Evolutionary conservation across 2,113 vertebrate genomes (phyloP), one percentile per base, ranked within the genome.

Genomic region (Sapajus apella): DNA sequence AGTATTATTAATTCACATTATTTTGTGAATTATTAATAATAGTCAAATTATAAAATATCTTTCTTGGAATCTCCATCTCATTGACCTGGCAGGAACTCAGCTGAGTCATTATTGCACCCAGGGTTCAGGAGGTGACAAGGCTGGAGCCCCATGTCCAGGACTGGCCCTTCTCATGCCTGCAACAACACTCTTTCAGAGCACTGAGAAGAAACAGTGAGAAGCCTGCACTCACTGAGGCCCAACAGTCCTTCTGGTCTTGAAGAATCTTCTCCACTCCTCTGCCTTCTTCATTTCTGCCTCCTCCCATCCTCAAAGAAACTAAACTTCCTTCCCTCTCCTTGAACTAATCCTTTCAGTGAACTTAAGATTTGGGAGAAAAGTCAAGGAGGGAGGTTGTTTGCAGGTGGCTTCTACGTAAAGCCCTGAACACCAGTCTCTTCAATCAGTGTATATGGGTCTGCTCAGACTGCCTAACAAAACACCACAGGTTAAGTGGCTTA

Each of bases 41-140:
- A 72, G 25, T 35, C 40, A 61, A 35, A 68, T 79, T 10, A 32
- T 55, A 89, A 66, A 40, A 84, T 5, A 37, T 7, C 25, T 72
- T n/a, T 14, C 72, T 56, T 16, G 27, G 25, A 6, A 37, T 66
- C 30, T 81, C 11, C 20, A 7, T 23, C 40, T 47, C 35, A 66
- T 11, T 21, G 35, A n/a, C 20, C 7, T 16, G 17, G 87, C 37
- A 75, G n/a, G 64, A 64, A 75, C 27, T 40, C 45, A 23, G 1
- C 4, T 8, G 0, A 3, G 55, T 16, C 81, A 25, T 32, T 5
- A 11, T 0, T 37, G 18, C 21, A 8, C n/a, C 12, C 0, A 0
- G 35, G 56, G 50, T 11, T 35, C 10, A 27, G 2, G 13, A 23
- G 30, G 18, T 79, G 32, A 21, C 17, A 21, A 86, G 10, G 2